Conservation (phyloP, 2,113 vertebrate genomes). For the Larimichthys crocea region DNA sequence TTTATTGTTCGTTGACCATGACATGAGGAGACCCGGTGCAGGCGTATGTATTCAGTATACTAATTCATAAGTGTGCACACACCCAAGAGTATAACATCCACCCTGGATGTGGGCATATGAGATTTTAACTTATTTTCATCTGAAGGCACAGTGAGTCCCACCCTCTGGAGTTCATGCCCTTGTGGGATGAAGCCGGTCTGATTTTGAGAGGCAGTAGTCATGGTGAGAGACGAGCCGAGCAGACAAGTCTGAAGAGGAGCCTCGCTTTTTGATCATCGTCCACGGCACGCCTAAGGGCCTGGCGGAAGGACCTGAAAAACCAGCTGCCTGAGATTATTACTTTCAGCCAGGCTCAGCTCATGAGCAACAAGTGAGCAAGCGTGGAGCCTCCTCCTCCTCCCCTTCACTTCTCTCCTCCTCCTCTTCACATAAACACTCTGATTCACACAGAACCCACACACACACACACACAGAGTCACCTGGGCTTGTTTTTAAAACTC, state of each 20-base stretch:
- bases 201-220: constrained; percentile 27
- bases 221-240: constrained; percentile 17
- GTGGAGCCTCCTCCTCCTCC: constrained; percentile 52
- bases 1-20: not conserved
- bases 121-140: not conserved
- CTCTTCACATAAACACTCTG: constrained; percentile 42
- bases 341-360: constrained; percentile 27
- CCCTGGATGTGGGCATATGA: not conserved
- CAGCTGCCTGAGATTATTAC: constrained; percentile 76
- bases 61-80: not conserved
- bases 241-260: constrained; percentile 29
- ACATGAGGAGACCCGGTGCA: not conserved
- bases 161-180: not conserved
- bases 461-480: constrained; percentile 23
- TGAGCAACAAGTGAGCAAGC: constrained; percentile 23
- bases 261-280: constrained; percentile 48
- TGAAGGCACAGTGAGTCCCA: not conserved
- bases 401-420: constrained; percentile 3
- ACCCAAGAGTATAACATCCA: too few relatives aligned
- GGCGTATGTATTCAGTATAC: not conserved
- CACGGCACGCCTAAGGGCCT: constrained; percentile 70
- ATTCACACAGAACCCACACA: constrained; percentile 49
- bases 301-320: constrained; percentile 85
- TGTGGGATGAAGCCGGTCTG: constrained; percentile 22
- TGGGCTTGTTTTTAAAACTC: constrained; percentile 13